Conservation (phyloP, 2,888 invertebrate genomes). For the Lithophane semibrunnea region DNA sequence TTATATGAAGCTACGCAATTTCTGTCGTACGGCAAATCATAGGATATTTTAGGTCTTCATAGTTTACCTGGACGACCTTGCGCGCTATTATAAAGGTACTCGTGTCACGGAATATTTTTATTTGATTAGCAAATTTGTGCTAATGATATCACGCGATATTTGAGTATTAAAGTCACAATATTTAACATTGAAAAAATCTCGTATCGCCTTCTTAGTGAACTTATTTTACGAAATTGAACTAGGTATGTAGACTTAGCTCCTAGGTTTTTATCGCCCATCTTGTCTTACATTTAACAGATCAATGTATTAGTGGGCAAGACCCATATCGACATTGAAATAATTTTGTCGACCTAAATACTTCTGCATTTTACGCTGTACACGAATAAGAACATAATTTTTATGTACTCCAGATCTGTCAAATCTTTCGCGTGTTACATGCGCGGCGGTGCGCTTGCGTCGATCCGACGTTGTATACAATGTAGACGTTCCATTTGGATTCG, state of each 20-base stretch:
- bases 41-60: constrained; percentile 59
- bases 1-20: constrained; percentile 36
- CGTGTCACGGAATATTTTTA: constrained; percentile 62
- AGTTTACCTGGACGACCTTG: constrained; percentile 64
- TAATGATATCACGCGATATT: constrained; percentile 65
- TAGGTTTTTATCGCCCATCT: background rate
- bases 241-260: background rate
- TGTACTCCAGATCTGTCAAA: constrained; percentile 62
- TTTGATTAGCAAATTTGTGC: constrained; percentile 57
- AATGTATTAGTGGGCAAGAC: constrained; percentile 14
- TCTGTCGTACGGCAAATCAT: constrained; percentile 28
- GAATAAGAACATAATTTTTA: constrained; percentile 50
- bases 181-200: constrained; percentile 7
- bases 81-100: constrained; percentile 60
- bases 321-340: constrained; percentile 25
- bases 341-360: constrained; percentile 51
- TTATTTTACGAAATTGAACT: background rate
- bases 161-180: constrained; percentile 9
- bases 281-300: constrained; percentile 1
- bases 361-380: constrained; percentile 27
- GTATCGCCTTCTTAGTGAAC: background rate
- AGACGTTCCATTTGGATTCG: constrained; percentile 13
- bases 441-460: constrained; percentile 11
- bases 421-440: constrained; percentile 15
- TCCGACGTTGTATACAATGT: constrained; percentile 14